phyloP scores from a whole-genome alignment of 2,113 vertebrate species.

The Neomonachus schauinslandi region DNA sequence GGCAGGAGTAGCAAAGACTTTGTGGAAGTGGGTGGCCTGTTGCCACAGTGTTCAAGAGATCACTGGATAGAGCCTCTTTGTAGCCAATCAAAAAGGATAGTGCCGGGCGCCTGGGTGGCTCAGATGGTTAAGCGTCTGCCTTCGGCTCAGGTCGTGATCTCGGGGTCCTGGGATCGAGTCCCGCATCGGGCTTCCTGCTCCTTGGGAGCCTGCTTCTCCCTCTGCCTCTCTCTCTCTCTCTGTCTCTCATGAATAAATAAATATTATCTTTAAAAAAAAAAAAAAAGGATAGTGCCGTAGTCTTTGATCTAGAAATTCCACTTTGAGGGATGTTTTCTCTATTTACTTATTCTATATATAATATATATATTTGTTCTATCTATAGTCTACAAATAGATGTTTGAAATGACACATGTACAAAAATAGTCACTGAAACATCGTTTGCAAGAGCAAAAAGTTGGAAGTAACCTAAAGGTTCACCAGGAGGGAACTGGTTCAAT shows the following conservation, averaged over 20 bases:
- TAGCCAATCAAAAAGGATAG: neutral
- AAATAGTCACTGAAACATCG: neutral
- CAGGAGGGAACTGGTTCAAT: neutral
- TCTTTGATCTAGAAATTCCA: constrained; percentile 17
- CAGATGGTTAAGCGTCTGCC: too few species aligned
- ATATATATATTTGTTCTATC: neutral
- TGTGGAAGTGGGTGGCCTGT: neutral
- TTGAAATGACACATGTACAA: constrained; percentile 36
- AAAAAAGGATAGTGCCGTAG: neutral
- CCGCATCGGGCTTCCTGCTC: too few species aligned
- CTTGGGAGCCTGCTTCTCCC: too few species aligned
- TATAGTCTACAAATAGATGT: neutral
- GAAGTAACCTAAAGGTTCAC: neutral
- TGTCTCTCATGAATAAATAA: too few species aligned
- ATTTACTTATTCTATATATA: neutral
- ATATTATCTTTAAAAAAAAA: too few species aligned
- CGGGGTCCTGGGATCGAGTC: too few species aligned
- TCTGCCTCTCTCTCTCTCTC: too few species aligned
- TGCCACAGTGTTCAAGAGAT: neutral
- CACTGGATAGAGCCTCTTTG: neutral
- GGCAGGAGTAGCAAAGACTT: neutral
- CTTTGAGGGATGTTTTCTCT: neutral
- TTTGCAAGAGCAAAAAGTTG: neutral
- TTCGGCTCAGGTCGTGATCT: too few species aligned
- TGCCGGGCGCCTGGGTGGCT: neutral